Evolutionary conservation across 2,888 invertebrate genomes (phyloP).

Genomic region (Anagyrus pseudococci): DNA sequence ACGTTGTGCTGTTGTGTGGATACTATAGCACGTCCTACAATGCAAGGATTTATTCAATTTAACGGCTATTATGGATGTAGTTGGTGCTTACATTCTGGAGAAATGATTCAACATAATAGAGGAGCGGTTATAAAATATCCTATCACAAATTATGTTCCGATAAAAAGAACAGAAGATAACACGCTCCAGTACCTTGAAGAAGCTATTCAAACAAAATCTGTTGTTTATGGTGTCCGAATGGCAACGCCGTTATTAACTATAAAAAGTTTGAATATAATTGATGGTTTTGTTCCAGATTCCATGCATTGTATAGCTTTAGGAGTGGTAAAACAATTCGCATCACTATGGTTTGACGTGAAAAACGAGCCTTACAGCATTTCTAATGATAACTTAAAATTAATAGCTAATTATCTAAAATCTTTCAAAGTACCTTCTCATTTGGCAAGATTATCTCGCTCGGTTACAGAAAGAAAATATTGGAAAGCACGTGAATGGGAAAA

Average conservation of each 20-base stretch:
- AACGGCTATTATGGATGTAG: constrained; percentile 40
- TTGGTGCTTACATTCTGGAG: constrained; percentile 29
- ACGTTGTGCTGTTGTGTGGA: constrained; percentile 32
- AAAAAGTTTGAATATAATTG: constrained; percentile 33
- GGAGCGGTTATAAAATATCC: constrained; percentile 3
- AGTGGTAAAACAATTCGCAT: constrained; percentile 23
- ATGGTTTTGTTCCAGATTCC: constrained; percentile 31
- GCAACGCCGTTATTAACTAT: constrained; percentile 21
- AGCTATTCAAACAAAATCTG: not conserved
- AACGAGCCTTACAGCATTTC: not conserved
- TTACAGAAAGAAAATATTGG: constrained; percentile 27
- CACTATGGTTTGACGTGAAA: constrained; percentile 26
- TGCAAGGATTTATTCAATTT: constrained; percentile 8
- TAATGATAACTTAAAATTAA: not conserved
- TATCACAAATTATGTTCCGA: not conserved
- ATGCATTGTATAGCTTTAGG: constrained; percentile 33
- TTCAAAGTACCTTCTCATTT: constrained; percentile 28
- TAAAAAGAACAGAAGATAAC: not conserved
- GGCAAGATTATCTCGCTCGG: constrained; percentile 19
- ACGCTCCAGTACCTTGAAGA: constrained; percentile 1
- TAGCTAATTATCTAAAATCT: constrained; percentile 2
- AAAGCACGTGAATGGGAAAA: constrained; percentile 37
- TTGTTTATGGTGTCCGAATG: constrained; percentile 15
- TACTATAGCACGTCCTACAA: constrained; percentile 16
- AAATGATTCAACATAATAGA: not conserved